Evolutionary conservation across 1,140 invertebrate species (phyloP).

Genomic region (Cydia strobilella): DNA sequence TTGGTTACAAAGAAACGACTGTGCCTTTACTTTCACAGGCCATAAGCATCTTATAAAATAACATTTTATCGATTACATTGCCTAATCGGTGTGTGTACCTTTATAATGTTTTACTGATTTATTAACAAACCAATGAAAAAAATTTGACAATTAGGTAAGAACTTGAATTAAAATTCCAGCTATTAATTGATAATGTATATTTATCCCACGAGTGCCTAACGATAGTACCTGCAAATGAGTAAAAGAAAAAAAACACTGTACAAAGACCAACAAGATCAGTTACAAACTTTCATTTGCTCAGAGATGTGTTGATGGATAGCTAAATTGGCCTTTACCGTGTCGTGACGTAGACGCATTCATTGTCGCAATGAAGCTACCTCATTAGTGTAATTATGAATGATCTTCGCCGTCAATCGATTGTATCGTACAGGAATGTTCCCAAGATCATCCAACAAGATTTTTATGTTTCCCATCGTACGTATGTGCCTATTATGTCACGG

Average conservation of each 20-base stretch:
- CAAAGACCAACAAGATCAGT: conserved; percentile 7
- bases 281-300: conserved; percentile 9
- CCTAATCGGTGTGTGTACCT: neutral
- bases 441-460: conserved; percentile 41
- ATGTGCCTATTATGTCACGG: conserved; percentile 45
- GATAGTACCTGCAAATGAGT: neutral
- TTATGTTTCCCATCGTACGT: conserved; percentile 46
- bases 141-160: neutral
- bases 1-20: conserved; percentile 50
- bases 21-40: conserved; percentile 59
- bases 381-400: conserved; percentile 45
- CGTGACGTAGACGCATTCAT: conserved; percentile 42
- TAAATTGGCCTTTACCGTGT: conserved; percentile 19
- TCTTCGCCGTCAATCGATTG: conserved; percentile 44
- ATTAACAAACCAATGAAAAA: too few species aligned
- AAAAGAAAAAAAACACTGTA: neutral
- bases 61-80: conserved; percentile 42
- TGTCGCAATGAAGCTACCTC: conserved; percentile 36
- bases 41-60: conserved; percentile 46
- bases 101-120: too few species aligned
- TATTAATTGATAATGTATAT: neutral
- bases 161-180: neutral
- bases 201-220: conserved; percentile 1
- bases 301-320: conserved; percentile 19
- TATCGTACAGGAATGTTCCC: conserved; percentile 49